A percentile compares a stretch with the other conserved stretches of the same genome.
Conservation (phyloP, 2,888 invertebrate genomes). For the Pristionchus fissidentatus region DNA sequence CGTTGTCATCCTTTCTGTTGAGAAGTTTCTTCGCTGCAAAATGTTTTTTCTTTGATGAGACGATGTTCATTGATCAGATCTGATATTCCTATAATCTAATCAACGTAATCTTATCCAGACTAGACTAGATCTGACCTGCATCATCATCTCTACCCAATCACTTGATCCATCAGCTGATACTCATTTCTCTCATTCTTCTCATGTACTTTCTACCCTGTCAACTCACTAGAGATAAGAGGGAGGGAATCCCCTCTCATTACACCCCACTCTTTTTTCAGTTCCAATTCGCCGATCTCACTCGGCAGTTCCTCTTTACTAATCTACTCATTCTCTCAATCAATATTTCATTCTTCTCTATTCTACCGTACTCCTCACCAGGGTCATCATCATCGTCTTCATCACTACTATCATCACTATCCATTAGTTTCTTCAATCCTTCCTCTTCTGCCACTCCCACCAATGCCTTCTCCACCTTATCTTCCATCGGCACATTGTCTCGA, state of each 20-base stretch:
- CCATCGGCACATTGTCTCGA: slow-evolving; percentile 69
- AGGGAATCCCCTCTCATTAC: not conserved
- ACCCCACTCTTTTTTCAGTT: not conserved
- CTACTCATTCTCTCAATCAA: not conserved
- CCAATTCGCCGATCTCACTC: not conserved
- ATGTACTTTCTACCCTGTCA: slow-evolving; percentile 26
- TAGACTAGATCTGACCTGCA: slow-evolving; percentile 30
- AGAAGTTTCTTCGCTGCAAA: slow-evolving; percentile 61
- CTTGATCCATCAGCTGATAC: not conserved
- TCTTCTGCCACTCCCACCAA: slow-evolving; percentile 92
- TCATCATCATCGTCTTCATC: slow-evolving; percentile 86
- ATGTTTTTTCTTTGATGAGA: not conserved
- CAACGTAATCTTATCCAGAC: not conserved
- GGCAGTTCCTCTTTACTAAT: not conserved
- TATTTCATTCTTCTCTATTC: too few relatives aligned
- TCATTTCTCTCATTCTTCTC: slow-evolving; percentile 14
- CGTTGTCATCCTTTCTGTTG: slow-evolving; percentile 53
- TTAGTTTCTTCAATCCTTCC: slow-evolving; percentile 87
- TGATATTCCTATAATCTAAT: not conserved
- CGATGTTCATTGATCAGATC: not conserved
- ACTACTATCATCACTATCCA: slow-evolving; percentile 84
- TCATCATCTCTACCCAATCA: not conserved
- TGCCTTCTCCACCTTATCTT: slow-evolving; percentile 85
- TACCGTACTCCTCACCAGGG: not conserved
- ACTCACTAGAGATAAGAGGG: not conserved